Percentiles rank a stretch among this genome's conserved stretches.
These are phyloP conservation scores for Bimastos eiseni DNA, from an alignment of 2,888 invertebrate species.

Conservation along the genomic window DNA sequence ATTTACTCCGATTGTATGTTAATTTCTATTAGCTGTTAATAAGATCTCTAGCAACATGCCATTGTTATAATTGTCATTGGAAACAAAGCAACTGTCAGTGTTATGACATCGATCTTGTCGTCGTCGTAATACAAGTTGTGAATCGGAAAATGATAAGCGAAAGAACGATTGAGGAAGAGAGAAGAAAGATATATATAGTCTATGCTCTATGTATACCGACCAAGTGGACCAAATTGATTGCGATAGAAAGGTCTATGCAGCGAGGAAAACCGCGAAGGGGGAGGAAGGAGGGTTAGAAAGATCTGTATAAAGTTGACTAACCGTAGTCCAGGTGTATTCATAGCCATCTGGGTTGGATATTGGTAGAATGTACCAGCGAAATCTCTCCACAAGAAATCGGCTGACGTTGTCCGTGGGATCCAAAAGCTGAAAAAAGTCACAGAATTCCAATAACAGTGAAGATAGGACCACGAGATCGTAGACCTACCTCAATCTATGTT, in stretches of 20 bases:
- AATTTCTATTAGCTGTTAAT: not conserved
- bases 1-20: not conserved
- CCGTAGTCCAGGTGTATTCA: slow-evolving; percentile 73
- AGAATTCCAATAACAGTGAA: not conserved
- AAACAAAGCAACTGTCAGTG: not conserved
- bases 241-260: not conserved
- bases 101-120: not conserved
- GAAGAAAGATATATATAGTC: not conserved
- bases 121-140: not conserved
- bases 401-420: slow-evolving; percentile 46
- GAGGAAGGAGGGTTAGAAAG: not conserved
- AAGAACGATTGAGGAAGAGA: not conserved
- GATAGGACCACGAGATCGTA: not conserved
- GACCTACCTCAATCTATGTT: not conserved
- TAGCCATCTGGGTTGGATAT: slow-evolving; percentile 81
- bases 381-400: slow-evolving; percentile 65
- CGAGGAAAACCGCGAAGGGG: not conserved
- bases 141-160: not conserved
- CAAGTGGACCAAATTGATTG: no score
- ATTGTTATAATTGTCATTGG: not conserved
- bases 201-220: no score
- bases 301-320: slow-evolving; percentile 26
- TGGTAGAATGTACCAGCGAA: slow-evolving; percentile 75
- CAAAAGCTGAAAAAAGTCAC: slow-evolving; percentile 18
- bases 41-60: not conserved